A percentile compares a stretch with the other conserved stretches of the same genome.
Evolutionary conservation across 2,113 vertebrate genomes (phyloP).

Genomic region (Morone chrysops): DNA sequence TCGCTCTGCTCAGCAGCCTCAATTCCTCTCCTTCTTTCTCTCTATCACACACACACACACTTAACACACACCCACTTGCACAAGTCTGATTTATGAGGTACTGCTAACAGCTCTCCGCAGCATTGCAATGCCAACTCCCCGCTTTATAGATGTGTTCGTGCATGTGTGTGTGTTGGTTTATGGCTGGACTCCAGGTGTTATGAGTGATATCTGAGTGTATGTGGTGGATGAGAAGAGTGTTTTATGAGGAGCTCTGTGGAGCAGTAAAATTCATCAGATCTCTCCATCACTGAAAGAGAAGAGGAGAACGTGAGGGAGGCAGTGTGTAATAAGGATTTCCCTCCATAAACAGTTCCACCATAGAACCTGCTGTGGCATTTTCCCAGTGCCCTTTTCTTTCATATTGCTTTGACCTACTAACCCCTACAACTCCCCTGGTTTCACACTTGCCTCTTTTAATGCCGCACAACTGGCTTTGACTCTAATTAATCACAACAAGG

Average conservation of each 20-base stretch:
- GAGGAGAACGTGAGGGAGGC: not conserved
- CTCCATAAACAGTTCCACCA: constrained; percentile 51
- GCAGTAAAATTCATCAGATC: constrained; percentile 77
- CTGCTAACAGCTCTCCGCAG: constrained; percentile 75
- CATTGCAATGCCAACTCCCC: constrained; percentile 72
- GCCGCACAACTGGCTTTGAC: constrained; percentile 20
- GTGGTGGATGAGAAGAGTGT: constrained; percentile 70
- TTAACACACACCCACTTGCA: constrained; percentile 62
- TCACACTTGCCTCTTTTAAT: constrained; percentile 19
- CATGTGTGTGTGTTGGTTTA: constrained; percentile 48
- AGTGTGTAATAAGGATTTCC: constrained; percentile 61
- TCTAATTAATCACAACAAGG: constrained; percentile 36
- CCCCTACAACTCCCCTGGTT: constrained; percentile 27
- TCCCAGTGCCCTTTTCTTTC: constrained; percentile 48
- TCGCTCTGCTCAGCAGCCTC: constrained; percentile 66
- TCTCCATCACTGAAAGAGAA: constrained; percentile 59
- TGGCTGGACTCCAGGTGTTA: constrained; percentile 79
- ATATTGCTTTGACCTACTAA: constrained; percentile 63
- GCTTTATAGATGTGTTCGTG: constrained; percentile 63
- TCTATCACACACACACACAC: constrained; percentile 39
- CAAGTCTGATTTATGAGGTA: constrained; percentile 76
- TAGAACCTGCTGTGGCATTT: constrained; percentile 43
- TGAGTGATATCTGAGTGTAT: constrained; percentile 77
- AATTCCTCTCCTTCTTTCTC: constrained; percentile 50
- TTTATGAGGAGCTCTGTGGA: constrained; percentile 73